Base-by-base conservation (phyloP, 2,888 invertebrate genomes). In the Apamea crenata region DNA sequence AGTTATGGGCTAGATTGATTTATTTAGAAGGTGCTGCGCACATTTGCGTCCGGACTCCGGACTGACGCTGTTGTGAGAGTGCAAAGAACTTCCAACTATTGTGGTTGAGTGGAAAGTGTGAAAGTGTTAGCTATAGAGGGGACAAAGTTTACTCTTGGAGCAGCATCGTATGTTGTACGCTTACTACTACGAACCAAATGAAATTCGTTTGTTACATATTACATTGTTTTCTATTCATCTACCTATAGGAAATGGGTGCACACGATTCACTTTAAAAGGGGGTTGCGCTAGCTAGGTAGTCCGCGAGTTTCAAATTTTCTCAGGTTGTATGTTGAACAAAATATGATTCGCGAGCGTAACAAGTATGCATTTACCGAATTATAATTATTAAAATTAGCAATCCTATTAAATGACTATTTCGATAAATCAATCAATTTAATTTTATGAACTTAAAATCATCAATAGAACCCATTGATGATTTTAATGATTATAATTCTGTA, bases 31-130 rank as follows among this genome's bases (percentile, higher is more conserved):
- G 29, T 69, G 44, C 16, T 36, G 65, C 29, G 29, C 10, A 61
- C n/a, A 63, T 65, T 76, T 56, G 47, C 70, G 59, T 18, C n/a
- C 67, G 32, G 18, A 66, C 66, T 18, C n/a, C 67, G 32, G 18
- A 66, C 66, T 67, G 56, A 21, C 59, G 29, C 32, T 68, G 77
- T 68, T 74, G 80, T 66, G 36, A 53, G 77, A 80, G 85, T 77
- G 77, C 87, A 77, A 68, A 81, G 78, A 82, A 75, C 79, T 73
- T 65, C 40, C 40, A 61, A 66, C 81, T 56, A 61, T 75, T 80
- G 80, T 74, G 69, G 77, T 78, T 65, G 40, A 78, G 59, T 70
- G 78, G 78, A 82, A 78, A 87, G 70, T 84, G 87, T 87, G 84
- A 82, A 76, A 77, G 83, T 88, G 69, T 73, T 59, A 29, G 65